Percentiles rank a stretch among this genome's conserved stretches.
phyloP scores from a whole-genome alignment of 1,140 invertebrate species.

The Galendromus occidentalis region DNA sequence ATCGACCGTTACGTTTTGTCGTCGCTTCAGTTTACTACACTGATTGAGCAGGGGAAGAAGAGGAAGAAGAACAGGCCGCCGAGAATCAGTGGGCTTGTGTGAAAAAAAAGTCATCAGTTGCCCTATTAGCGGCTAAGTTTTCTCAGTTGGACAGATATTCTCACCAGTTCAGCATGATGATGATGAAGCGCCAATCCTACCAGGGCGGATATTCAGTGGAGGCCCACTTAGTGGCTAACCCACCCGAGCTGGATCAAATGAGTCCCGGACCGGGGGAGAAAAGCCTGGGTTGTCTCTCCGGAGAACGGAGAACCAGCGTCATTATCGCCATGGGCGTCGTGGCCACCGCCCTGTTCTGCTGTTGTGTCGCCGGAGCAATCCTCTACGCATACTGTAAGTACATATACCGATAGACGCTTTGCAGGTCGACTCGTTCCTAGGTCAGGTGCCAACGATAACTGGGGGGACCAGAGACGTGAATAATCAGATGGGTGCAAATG shows the following conservation, averaged over 20 bases:
- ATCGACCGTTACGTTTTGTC: constrained; percentile 10
- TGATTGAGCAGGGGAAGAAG: too few species aligned
- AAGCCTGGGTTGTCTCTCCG: not conserved
- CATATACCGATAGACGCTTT: not conserved
- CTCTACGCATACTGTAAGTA: constrained; percentile 10
- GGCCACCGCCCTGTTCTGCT: constrained; percentile 10
- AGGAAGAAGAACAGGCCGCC: too few species aligned
- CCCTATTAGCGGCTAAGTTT: too few species aligned
- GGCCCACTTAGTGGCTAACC: constrained; percentile 1
- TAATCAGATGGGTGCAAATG: too few species aligned
- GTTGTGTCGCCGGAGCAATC: constrained; percentile 5
- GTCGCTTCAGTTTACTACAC: not conserved
- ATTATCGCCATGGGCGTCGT: constrained; percentile 8
- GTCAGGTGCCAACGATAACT: too few species aligned
- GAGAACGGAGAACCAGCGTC: not conserved
- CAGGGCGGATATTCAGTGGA: constrained; percentile 7
- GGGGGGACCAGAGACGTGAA: too few species aligned
- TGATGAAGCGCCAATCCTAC: not conserved
- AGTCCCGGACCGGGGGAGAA: not conserved
- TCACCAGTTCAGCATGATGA: not conserved
- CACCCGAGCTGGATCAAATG: not conserved
- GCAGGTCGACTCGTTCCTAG: too few species aligned
- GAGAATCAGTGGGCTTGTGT: too few species aligned
- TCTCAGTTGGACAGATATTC: too few species aligned
- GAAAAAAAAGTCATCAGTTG: too few species aligned